Evolutionary conservation across 2,888 invertebrate species (phyloP), one percentile per base, ranked within the genome.

Genomic region (Agriotes lineatus): DNA sequence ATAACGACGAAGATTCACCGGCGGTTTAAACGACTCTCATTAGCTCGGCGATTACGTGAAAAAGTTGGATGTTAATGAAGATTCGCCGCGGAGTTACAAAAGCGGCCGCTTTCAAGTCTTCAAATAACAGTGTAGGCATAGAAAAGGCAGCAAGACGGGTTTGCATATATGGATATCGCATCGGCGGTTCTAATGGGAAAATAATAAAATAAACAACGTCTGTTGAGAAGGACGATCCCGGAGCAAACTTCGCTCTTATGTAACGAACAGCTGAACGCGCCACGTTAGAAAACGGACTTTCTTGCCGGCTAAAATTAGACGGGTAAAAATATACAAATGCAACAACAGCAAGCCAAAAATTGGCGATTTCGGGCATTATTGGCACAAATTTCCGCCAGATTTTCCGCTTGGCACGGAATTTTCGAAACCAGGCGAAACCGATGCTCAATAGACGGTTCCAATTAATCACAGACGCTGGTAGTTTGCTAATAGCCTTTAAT

Each of bases 161-260:
- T 62, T 54, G 54, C 62, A 62, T 62, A 62, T 62, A 62, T 42
- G 62, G 62, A 39, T 42, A 39, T 9, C 50, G n/a, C 25, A 45
- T 33, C 25, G 20, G 12, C 33, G 14, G 30, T 50, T 22, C n/a
- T n/a, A n/a, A n/a, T n/a, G 18, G 52, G 18, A 58, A 58, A 58
- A 58, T 56, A 56, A 56, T 37, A 37, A 56, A 56, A 56, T 59
- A 59, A 59, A 59, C 45, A 45, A 59, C 59, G 50, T 61, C 35
- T 12, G 61, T 39, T 52, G 22, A 33, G n/a, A 16, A 48, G 9
- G 22, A 10, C 3, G 48, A 48, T 16, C 48, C 22, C 12, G 19
- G 6, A 45, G 45, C 20, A 45, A 48, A 22, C 22, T 48, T 48
- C 10, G 25, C 22, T 48, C 48, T 48, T 48, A 48, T 48, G 22